Conservation (phyloP, 2,888 invertebrate species). For the Sepiola atlantica region DNA sequence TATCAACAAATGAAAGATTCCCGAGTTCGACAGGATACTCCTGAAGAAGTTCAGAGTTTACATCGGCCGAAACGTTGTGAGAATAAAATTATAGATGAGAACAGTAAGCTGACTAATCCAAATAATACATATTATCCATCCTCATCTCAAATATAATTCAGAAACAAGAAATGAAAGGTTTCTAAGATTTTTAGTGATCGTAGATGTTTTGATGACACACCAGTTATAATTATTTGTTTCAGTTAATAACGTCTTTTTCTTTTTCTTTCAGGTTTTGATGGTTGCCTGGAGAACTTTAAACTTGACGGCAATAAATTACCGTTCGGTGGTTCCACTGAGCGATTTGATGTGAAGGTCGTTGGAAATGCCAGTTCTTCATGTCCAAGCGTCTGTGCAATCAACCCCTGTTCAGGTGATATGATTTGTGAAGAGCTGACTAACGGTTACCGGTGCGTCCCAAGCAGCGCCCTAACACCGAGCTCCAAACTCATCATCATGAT, state of each 20-base stretch:
- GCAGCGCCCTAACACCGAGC: slow-evolving; percentile 83
- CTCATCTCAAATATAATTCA: too few relatives aligned
- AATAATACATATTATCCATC: too few relatives aligned
- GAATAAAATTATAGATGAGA: too few relatives aligned
- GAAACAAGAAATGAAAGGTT: too few relatives aligned
- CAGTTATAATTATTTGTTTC: neutral
- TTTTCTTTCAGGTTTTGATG: slow-evolving; percentile 82
- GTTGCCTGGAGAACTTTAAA: slow-evolving; percentile 91
- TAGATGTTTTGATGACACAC: neutral
- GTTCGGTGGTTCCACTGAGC: slow-evolving; percentile 86
- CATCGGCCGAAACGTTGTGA: too few relatives aligned
- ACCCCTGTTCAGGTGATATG: slow-evolving; percentile 57
- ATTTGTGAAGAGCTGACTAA: slow-evolving; percentile 61
- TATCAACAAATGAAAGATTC: too few relatives aligned
- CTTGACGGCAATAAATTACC: slow-evolving; percentile 92
- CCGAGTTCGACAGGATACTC: too few relatives aligned
- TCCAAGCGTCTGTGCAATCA: slow-evolving; percentile 59
- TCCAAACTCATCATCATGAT: slow-evolving; percentile 94
- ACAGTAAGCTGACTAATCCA: too few relatives aligned
- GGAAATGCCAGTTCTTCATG: slow-evolving; percentile 62
- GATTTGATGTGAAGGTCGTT: slow-evolving; percentile 65
- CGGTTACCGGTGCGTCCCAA: slow-evolving; percentile 63
- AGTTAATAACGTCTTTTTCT: neutral
- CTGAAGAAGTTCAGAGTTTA: too few relatives aligned
- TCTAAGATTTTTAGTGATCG: neutral